Conservation (phyloP, 2,113 vertebrate genomes). For the Urocynchramus pylzowi region DNA sequence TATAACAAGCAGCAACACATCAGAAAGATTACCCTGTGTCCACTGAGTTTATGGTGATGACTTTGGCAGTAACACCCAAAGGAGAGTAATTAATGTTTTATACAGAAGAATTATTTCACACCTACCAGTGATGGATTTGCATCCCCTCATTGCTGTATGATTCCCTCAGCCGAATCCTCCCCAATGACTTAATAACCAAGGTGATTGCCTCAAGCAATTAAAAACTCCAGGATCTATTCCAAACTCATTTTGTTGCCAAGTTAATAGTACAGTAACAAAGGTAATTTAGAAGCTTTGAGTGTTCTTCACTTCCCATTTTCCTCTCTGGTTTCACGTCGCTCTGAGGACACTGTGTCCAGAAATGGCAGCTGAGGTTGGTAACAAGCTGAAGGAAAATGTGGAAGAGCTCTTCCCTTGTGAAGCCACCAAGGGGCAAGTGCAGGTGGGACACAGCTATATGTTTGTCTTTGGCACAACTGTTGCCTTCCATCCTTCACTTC, state of each 20-base stretch:
- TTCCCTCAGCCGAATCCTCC: neutral
- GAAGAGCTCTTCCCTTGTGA: neutral
- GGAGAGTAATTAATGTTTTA: neutral
- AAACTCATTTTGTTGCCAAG: neutral
- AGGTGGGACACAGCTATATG: neutral
- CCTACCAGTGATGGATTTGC: neutral
- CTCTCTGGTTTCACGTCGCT: neutral
- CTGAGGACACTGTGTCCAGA: neutral
- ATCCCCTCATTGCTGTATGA: fast-evolving
- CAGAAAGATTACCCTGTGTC: neutral
- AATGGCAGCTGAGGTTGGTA: neutral
- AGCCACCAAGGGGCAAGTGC: fast-evolving
- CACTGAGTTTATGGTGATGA: neutral
- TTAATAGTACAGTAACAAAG: neutral
- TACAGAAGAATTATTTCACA: neutral
- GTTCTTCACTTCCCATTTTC: neutral
- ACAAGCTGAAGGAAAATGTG: neutral
- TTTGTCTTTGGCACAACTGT: neutral
- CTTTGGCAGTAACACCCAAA: neutral
- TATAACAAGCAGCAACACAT: neutral
- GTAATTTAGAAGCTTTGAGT: neutral
- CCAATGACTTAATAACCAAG: neutral
- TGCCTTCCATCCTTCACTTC: neutral
- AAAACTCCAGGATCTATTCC: neutral
- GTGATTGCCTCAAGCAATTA: slow-evolving; percentile 1